Conservation (phyloP, 2,113 vertebrate species). For the Pseudopodoces humilis region DNA sequence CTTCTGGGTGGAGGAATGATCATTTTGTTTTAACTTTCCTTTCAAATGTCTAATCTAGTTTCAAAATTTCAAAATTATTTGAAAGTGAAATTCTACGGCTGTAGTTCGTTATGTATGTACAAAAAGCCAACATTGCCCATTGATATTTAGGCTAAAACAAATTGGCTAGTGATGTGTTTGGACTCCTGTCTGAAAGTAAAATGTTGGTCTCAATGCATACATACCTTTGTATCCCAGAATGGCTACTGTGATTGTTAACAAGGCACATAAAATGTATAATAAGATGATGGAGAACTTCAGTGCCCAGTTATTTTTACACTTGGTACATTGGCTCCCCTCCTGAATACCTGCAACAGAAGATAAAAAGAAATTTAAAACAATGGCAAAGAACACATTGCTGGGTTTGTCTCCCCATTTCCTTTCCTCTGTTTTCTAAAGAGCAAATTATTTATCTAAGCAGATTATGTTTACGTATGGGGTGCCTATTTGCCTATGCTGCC, state of each 20-base stretch:
- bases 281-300: constrained; percentile 93
- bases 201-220: neutral
- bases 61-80: neutral
- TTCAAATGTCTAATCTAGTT: neutral
- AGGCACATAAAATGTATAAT: constrained; percentile 89
- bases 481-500: neutral
- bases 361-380: constrained; percentile 21
- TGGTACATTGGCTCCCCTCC: constrained; percentile 93
- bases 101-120: neutral
- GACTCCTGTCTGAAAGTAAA: neutral
- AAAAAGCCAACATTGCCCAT: neutral
- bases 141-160: neutral
- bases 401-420: neutral
- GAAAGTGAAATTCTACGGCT: neutral
- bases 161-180: neutral
- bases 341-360: constrained; percentile 90
- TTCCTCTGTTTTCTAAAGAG: neutral
- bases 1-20: neutral
- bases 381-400: neutral
- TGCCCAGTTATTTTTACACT: constrained; percentile 95
- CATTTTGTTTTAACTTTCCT: neutral
- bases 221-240: constrained; percentile 96
- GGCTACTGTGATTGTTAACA: constrained; percentile 92
- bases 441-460: neutral
- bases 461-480: neutral